Evolutionary conservation across 1,140 invertebrate genomes (phyloP).

Genomic region (Andrena cerasifolii): DNA sequence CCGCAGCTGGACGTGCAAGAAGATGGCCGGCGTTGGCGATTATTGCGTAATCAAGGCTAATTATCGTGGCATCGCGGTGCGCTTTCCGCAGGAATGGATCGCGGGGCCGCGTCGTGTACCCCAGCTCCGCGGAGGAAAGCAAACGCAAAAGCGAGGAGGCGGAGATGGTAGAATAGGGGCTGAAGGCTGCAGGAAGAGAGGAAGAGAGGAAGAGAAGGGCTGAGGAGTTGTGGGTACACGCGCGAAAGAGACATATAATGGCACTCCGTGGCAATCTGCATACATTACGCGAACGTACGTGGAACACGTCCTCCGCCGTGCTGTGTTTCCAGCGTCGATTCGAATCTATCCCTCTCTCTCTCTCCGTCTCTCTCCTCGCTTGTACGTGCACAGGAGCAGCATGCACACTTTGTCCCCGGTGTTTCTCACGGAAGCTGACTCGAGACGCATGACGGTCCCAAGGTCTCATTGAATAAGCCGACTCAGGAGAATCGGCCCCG

Average conservation of each 20-base stretch:
- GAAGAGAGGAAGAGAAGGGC: neutral
- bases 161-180: too few species aligned
- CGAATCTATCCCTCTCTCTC: neutral
- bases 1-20: slow-evolving; percentile 40
- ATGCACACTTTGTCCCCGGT: slow-evolving; percentile 66
- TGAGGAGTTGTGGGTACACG: slow-evolving; percentile 42
- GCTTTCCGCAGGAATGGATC: slow-evolving; percentile 64
- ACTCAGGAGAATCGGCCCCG: slow-evolving; percentile 31
- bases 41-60: slow-evolving; percentile 73
- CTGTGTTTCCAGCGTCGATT: slow-evolving; percentile 1
- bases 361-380: slow-evolving; percentile 11
- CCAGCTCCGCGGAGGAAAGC: neutral
- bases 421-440: slow-evolving; percentile 78
- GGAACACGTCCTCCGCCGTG: slow-evolving; percentile 1
- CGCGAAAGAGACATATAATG: slow-evolving; percentile 76
- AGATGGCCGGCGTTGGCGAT: slow-evolving; percentile 57
- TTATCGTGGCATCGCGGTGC: slow-evolving; percentile 63
- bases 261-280: slow-evolving; percentile 78
- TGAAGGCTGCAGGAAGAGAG: neutral
- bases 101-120: slow-evolving; percentile 6
- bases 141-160: neutral
- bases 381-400: slow-evolving; percentile 19
- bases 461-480: slow-evolving; percentile 67
- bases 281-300: slow-evolving; percentile 73
- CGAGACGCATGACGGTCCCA: slow-evolving; percentile 69